phyloP scores from a whole-genome alignment of 2,113 vertebrate species.

The Vulpes lagopus region DNA sequence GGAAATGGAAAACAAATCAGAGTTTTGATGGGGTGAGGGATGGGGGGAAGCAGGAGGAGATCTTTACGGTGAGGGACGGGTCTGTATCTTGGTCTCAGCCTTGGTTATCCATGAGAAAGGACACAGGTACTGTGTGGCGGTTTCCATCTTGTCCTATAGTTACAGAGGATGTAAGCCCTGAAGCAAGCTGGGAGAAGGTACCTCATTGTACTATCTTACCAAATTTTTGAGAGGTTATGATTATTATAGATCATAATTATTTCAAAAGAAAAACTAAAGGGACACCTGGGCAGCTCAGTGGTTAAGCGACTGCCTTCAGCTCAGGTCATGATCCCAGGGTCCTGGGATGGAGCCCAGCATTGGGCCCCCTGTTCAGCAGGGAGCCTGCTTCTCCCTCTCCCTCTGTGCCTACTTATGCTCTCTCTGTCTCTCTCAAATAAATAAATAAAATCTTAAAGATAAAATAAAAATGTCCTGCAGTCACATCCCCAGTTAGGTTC shows the following conservation, averaged over 20 bases:
- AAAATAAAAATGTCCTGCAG: no score
- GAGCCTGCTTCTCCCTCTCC: background rate
- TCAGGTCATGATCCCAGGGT: background rate
- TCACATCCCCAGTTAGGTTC: no score
- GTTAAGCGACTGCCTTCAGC: background rate
- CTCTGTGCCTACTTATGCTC: no score
- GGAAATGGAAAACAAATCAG: background rate
- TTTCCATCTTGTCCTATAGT: background rate
- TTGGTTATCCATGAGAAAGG: background rate
- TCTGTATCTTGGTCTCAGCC: background rate
- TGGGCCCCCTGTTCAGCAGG: background rate
- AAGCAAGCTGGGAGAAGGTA: no score
- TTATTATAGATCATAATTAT: background rate
- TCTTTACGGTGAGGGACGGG: background rate
- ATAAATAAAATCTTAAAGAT: no score
- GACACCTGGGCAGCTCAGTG: background rate
- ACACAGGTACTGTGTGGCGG: background rate
- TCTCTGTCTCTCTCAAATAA: no score
- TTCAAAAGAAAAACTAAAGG: background rate
- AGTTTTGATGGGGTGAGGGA: background rate
- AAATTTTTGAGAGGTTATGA: background rate
- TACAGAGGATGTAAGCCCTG: background rate
- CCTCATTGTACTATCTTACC: background rate
- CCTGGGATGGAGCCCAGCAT: background rate
- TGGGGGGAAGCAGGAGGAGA: background rate